Evolutionary conservation across 2,888 invertebrate genomes (phyloP).

Genomic region (Lasioglossum marginatum): DNA sequence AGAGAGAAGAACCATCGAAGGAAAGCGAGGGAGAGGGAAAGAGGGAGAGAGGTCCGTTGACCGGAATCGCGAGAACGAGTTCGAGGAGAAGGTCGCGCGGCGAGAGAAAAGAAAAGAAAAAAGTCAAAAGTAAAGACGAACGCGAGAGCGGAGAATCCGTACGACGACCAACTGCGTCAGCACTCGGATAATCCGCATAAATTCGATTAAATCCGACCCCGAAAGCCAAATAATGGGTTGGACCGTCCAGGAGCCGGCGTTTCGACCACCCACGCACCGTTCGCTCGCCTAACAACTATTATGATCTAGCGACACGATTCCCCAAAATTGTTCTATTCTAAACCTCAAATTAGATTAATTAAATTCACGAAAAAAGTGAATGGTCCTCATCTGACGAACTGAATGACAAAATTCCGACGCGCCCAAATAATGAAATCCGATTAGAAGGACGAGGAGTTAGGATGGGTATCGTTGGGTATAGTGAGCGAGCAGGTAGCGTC

Average conservation of each 20-base stretch:
- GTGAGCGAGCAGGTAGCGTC: not conserved
- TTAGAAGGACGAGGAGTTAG: not conserved
- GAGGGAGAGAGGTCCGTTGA: constrained; percentile 8
- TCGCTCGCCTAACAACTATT: not conserved
- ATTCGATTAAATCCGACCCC: constrained; percentile 24
- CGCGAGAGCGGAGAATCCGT: constrained; percentile 26
- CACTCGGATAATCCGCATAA: constrained; percentile 41
- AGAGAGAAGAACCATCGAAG: not conserved
- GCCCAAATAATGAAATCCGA: too few relatives aligned
- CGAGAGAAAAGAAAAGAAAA: not conserved
- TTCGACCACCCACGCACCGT: not conserved
- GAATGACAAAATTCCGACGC: too few relatives aligned
- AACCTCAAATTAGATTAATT: too few relatives aligned
- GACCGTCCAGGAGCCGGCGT: not conserved
- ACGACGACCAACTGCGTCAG: constrained; percentile 31
- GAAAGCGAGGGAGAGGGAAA: not conserved
- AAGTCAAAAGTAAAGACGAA: not conserved
- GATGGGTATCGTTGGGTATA: not conserved
- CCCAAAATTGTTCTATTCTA: not conserved
- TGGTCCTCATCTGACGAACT: too few relatives aligned
- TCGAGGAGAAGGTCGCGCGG: constrained; percentile 35
- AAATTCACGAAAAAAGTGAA: too few relatives aligned
- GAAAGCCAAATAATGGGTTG: not conserved
- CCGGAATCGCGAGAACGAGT: constrained; percentile 50
- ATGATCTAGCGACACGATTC: not conserved